Evolutionary conservation across 2,797 vertebrate species (phyloP), one percentile per base, ranked within the genome.

Genomic region (Pipistrellus nathusii): DNA sequence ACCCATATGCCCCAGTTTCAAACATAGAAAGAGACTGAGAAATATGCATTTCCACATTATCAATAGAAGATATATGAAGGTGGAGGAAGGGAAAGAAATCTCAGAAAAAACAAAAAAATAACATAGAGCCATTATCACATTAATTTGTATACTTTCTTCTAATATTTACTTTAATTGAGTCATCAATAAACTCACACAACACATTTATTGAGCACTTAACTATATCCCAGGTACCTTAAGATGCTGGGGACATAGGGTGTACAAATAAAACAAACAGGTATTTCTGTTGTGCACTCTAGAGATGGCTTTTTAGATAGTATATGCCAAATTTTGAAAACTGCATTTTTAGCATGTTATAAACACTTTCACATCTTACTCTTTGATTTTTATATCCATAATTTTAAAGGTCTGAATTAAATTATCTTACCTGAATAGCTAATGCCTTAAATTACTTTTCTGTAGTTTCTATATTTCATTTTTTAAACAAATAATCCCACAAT

Each of bases 111-210:
- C 25, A 23, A 55, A 32, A 17, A 57, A 53, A 48, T 80, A 76
- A 12, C 5, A 3, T 6, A 71, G 23, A 75, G 57, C 9, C 15
- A 75, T 32, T 80, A n/a, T 68, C 38, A 57, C 3, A 48, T 85
- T 72, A 76, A 81, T 64, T 68, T 86, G 32, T 41, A 46, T 57
- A 69, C 10, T 83, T 51, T 64, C 11, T 10, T 82, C 64, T 25
- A 76, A 48, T 59, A 64, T 72, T 92, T 92, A 48, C n/a, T 72
- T 92, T 85, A 82, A 86, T 30, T 85, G 17, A 93, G 57, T 68
- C 27, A 27, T 71, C 20, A 66, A 44, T 35, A 85, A 69, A 87
- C 18, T 69, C 11, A 85, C 11, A 85, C 17, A 57, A 59, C 0
- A 57, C 6, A 44, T 85, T 68, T 90, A 71, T 38, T 82, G 6